A percentile compares a stretch with the other conserved stretches of the same genome.
Conservation (phyloP, 1,140 invertebrate species). For the Apocrypta bakeri region DNA sequence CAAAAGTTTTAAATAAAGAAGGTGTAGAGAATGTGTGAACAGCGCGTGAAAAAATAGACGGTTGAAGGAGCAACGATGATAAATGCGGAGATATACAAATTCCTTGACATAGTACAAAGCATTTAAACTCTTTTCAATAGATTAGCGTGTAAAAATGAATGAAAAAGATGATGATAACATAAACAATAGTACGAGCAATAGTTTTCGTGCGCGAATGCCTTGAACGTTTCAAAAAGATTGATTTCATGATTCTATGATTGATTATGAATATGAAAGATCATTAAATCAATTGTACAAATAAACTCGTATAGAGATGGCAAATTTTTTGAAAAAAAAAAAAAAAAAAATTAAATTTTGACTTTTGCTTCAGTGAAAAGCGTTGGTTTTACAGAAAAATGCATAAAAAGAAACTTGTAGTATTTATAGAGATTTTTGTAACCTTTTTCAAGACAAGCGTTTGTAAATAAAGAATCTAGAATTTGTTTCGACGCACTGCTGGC, state of each 20-base stretch:
- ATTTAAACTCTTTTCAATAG: conserved; percentile 69
- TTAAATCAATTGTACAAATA: conserved; percentile 5
- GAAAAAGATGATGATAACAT: conserved; percentile 50
- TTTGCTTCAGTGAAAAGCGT: neutral
- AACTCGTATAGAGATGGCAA: neutral
- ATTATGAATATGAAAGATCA: conserved; percentile 12
- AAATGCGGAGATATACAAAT: conserved; percentile 69
- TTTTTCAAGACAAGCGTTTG: neutral
- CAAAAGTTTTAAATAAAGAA: neutral
- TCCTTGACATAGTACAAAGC: conserved; percentile 74
- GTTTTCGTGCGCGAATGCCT: conserved; percentile 54
- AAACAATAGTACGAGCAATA: conserved; percentile 59
- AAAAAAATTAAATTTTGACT: neutral
- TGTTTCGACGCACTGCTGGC: conserved; percentile 34
- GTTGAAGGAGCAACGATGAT: conserved; percentile 50
- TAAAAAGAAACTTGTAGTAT: neutral
- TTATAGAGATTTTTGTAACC: neutral
- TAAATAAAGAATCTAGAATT: neutral
- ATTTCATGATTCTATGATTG: conserved; percentile 8
- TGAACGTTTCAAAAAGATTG: conserved; percentile 41
- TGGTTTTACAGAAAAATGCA: neutral
- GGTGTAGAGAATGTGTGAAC: neutral
- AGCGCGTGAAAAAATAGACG: conserved; percentile 55
- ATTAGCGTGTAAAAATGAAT: conserved; percentile 61
- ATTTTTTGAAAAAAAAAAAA: too few relatives aligned